Evolutionary conservation across 2,113 vertebrate genomes (phyloP).

Genomic region (Toxotes chatareus): DNA sequence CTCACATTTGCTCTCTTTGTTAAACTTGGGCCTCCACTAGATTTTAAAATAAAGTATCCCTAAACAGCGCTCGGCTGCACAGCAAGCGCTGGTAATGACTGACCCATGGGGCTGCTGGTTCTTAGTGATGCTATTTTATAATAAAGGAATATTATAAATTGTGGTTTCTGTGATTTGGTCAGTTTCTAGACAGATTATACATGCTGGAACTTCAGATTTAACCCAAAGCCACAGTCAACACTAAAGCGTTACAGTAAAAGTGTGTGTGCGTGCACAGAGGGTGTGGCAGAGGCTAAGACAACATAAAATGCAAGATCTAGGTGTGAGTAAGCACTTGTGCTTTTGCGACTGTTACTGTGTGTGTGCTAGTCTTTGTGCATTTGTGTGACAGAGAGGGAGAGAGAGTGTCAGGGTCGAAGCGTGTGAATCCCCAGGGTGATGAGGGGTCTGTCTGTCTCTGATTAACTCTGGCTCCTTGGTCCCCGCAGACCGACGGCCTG

Average conservation of each 20-base stretch:
- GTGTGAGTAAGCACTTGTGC: conserved; percentile 27
- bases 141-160: background rate
- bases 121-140: conserved; percentile 16
- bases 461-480: conserved; percentile 81
- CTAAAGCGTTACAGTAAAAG: background rate
- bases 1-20: background rate
- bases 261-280: conserved; percentile 5
- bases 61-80: background rate
- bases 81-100: conserved; percentile 5
- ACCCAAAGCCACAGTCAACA: background rate
- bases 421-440: conserved; percentile 77
- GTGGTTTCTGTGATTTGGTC: background rate
- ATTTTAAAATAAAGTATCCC: background rate
- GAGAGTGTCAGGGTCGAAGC: conserved; percentile 61
- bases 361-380: background rate
- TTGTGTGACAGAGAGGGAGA: conserved; percentile 45
- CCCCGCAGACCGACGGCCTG: conserved; percentile 78
- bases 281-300: conserved; percentile 26
- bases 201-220: conserved; percentile 5
- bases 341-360: conserved; percentile 26
- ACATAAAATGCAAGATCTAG: background rate
- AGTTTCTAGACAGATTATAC: conserved; percentile 3
- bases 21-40: background rate
- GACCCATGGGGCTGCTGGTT: background rate
- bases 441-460: conserved; percentile 83